These are phyloP conservation scores for Heliconius hewitsoni DNA, from an alignment of 1,140 invertebrate genomes.

Conservation along the genomic window DNA sequence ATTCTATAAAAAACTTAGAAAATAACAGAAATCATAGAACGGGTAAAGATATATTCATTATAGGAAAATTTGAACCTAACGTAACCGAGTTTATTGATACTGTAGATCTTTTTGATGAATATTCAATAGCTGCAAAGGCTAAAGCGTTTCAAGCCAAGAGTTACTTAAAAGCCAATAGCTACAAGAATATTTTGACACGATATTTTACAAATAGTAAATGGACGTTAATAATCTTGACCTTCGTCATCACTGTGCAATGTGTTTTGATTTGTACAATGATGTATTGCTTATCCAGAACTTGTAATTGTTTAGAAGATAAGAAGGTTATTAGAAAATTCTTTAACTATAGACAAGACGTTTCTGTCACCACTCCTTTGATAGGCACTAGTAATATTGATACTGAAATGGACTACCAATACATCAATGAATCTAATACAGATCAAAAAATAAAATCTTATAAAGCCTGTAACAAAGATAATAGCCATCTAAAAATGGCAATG, in stretches of 20 bases:
- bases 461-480: slow-evolving; percentile 59
- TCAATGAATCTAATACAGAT: slow-evolving; percentile 60
- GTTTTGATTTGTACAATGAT: slow-evolving; percentile 57
- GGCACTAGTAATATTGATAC: slow-evolving; percentile 63
- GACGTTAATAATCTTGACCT: slow-evolving; percentile 46
- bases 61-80: slow-evolving; percentile 40
- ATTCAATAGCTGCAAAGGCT: slow-evolving; percentile 9
- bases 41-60: slow-evolving; percentile 52
- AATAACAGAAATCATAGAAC: slow-evolving; percentile 36
- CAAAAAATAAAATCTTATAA: slow-evolving; percentile 68
- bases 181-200: slow-evolving; percentile 16
- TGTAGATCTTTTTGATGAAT: neutral
- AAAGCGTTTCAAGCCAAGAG: neutral
- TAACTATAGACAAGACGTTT: slow-evolving; percentile 63
- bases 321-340: slow-evolving; percentile 55
- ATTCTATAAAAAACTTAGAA: slow-evolving; percentile 47
- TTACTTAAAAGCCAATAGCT: neutral
- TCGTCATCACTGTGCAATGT: slow-evolving; percentile 57
- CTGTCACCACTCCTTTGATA: slow-evolving; percentile 67
- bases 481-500: slow-evolving; percentile 54
- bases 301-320: slow-evolving; percentile 51
- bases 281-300: slow-evolving; percentile 53
- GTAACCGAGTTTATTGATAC: slow-evolving; percentile 17
- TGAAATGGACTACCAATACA: slow-evolving; percentile 57
- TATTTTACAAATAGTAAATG: slow-evolving; percentile 49